phyloP scores from a whole-genome alignment of 1,140 invertebrate species.

The Drosophila repleta region DNA sequence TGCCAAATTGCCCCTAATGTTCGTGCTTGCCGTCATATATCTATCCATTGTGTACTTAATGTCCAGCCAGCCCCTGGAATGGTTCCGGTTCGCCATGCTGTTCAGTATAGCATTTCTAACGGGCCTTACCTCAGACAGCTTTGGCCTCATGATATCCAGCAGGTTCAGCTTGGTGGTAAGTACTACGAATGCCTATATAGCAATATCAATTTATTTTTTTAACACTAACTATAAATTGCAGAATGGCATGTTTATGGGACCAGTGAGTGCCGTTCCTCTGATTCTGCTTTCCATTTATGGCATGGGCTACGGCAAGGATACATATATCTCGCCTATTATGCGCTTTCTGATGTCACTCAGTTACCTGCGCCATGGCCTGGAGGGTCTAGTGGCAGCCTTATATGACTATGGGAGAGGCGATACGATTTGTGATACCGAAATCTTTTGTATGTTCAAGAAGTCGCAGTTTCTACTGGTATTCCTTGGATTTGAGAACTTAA shows the following conservation, averaged over 20 bases:
- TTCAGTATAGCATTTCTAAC: slow-evolving; percentile 88
- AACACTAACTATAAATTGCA: slow-evolving; percentile 70
- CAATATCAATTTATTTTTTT: too few relatives aligned
- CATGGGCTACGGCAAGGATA: slow-evolving; percentile 87
- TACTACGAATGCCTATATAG: slow-evolving; percentile 60
- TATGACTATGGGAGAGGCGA: slow-evolving; percentile 90
- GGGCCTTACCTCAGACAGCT: slow-evolving; percentile 90
- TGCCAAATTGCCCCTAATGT: slow-evolving; percentile 88
- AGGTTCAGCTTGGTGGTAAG: slow-evolving; percentile 89
- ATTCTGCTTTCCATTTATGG: slow-evolving; percentile 92
- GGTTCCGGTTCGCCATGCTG: slow-evolving; percentile 89
- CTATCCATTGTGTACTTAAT: slow-evolving; percentile 92
- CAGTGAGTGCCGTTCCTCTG: slow-evolving; percentile 89
- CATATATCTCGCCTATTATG: slow-evolving; percentile 87
- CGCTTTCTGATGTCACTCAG: slow-evolving; percentile 92
- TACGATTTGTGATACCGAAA: slow-evolving; percentile 88
- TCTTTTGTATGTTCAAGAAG: slow-evolving; percentile 89
- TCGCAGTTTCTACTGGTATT: slow-evolving; percentile 84
- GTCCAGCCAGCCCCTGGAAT: slow-evolving; percentile 93
- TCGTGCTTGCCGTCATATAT: slow-evolving; percentile 91
- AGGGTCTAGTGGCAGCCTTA: slow-evolving; percentile 90
- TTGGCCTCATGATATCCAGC: slow-evolving; percentile 89
- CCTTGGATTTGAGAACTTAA: slow-evolving; percentile 73
- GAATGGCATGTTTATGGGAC: slow-evolving; percentile 92
- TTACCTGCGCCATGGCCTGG: slow-evolving; percentile 90